A percentile compares a stretch with the other conserved stretches of the same genome.
These are phyloP conservation scores for Apogon talboti DNA, from an alignment of 2,797 vertebrate genomes.

Conservation along the genomic window DNA sequence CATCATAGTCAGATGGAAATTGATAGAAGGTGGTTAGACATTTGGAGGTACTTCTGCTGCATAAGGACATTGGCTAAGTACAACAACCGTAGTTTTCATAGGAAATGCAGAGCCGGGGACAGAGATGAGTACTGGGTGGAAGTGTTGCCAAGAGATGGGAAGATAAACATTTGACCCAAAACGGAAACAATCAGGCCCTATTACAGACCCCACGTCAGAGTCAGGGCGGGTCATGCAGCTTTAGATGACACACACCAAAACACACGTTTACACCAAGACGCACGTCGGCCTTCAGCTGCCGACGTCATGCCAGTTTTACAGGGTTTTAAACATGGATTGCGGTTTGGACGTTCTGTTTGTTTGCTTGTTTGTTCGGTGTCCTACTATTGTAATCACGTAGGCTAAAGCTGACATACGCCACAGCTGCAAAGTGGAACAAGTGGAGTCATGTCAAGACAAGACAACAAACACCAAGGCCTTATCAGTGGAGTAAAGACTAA, in stretches of 20 bases:
- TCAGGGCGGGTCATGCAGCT: constrained; percentile 52
- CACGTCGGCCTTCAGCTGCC: constrained; percentile 10
- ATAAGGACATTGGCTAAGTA: neutral
- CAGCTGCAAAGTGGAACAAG: neutral
- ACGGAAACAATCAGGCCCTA: constrained; percentile 76
- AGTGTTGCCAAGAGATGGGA: constrained; percentile 61
- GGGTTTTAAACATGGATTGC: neutral
- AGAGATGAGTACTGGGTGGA: constrained; percentile 69
- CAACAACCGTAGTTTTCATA: constrained; percentile 5
- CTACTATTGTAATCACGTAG: constrained; percentile 32
- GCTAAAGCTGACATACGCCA: neutral
- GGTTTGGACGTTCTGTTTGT: constrained; percentile 17
- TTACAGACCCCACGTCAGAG: constrained; percentile 80
- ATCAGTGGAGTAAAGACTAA: constrained; percentile 53
- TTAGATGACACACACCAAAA: constrained; percentile 54
- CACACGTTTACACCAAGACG: constrained; percentile 62
- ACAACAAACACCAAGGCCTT: constrained; percentile 50
- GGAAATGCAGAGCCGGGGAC: constrained; percentile 6
- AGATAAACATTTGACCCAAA: constrained; percentile 79
- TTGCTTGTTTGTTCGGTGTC: constrained; percentile 23
- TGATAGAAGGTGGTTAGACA: constrained; percentile 16
- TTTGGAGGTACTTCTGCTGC: neutral
- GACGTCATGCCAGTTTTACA: neutral
- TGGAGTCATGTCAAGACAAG: constrained; percentile 33
- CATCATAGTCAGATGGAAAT: constrained; percentile 1